Evolutionary conservation across 2,797 vertebrate genomes (phyloP).

Genomic region (Pempheris klunzingeri): DNA sequence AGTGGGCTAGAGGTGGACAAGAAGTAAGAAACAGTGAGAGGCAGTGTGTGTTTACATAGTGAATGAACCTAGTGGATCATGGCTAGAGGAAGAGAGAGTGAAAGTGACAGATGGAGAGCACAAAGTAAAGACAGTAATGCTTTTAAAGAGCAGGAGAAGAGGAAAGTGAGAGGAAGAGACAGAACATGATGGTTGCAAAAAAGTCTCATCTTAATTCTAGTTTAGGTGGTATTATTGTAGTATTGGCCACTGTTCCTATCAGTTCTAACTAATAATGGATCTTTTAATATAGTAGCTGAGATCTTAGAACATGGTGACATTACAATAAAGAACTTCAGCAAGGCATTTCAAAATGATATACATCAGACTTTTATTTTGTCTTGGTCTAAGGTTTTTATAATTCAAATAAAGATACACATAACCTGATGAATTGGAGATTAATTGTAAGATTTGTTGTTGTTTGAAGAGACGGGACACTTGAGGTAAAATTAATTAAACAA

Average conservation of each 20-base stretch:
- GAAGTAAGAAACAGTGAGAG: constrained; percentile 24
- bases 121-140: not conserved
- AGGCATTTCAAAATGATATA: too few relatives aligned
- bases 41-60: constrained; percentile 58
- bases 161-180: not conserved
- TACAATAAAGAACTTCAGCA: too few relatives aligned
- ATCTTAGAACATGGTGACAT: not conserved
- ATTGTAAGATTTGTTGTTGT: not conserved
- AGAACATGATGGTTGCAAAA: too few relatives aligned
- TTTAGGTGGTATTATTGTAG: too few relatives aligned
- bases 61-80: constrained; percentile 57
- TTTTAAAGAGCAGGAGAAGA: constrained; percentile 19
- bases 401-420: not conserved
- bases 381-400: not conserved
- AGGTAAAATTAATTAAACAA: too few relatives aligned
- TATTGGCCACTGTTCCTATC: not conserved
- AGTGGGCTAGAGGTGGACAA: constrained; percentile 40
- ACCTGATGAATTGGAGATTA: not conserved
- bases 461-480: too few relatives aligned
- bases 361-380: not conserved
- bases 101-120: constrained; percentile 31
- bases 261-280: not conserved
- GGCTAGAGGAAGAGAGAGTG: constrained; percentile 19
- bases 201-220: too few relatives aligned
- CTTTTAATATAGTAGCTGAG: not conserved